phyloP scores from a whole-genome alignment of 2,797 vertebrate species.

The Malurus splendens region DNA sequence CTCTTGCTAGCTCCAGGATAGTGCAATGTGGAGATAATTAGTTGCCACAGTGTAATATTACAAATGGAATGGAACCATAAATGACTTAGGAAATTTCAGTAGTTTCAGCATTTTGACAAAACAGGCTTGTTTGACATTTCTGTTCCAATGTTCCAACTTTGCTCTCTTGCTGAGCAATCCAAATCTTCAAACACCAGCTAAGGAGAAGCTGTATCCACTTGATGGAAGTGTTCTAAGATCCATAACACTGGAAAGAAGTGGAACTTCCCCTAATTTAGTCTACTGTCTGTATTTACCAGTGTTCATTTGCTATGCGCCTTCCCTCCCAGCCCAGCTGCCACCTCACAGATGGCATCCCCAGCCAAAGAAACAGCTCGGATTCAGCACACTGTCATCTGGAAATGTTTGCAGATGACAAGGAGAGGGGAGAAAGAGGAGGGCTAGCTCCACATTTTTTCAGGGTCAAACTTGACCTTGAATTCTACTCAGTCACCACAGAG shows the following conservation, averaged over 20 bases:
- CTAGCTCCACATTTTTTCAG: neutral
- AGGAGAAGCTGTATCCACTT: neutral
- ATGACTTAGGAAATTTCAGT: neutral
- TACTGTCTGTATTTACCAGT: neutral
- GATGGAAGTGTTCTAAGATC: neutral
- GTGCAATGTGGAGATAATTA: no score
- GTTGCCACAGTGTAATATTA: neutral
- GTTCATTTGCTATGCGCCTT: neutral
- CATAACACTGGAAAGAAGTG: neutral
- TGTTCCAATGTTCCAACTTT: neutral
- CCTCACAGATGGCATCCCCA: conserved; percentile 28
- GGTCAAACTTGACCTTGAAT: neutral
- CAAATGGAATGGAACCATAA: neutral
- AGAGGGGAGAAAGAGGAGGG: neutral
- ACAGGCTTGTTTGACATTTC: neutral
- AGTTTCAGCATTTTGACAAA: neutral
- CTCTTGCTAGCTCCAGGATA: neutral
- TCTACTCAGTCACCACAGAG: neutral
- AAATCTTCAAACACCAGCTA: neutral
- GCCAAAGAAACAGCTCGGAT: neutral
- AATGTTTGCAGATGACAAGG: conserved; percentile 1
- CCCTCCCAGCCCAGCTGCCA: conserved; percentile 32
- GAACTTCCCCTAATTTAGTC: neutral
- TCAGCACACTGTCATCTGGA: neutral
- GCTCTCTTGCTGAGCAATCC: neutral